These are phyloP conservation scores for Otolemur garnettii DNA, from an alignment of 2,113 vertebrate species.

Conservation along the genomic window DNA sequence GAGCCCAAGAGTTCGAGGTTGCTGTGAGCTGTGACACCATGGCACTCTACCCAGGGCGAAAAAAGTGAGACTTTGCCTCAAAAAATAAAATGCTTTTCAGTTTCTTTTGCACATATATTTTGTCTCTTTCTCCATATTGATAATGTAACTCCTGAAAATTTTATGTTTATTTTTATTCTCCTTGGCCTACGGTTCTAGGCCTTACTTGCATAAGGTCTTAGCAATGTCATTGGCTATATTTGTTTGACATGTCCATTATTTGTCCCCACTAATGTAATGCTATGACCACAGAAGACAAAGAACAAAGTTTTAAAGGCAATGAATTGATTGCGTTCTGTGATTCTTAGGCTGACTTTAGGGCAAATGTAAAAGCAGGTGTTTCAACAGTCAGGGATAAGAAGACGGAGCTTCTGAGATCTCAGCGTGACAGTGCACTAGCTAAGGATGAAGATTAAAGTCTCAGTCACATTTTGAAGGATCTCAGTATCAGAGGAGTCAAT, in stretches of 20 bases:
- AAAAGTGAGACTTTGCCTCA: too few relatives aligned
- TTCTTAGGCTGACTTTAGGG: background rate
- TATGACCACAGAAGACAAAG: background rate
- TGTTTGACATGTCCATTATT: background rate
- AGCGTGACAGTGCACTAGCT: background rate
- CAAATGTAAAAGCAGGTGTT: background rate
- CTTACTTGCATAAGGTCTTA: background rate
- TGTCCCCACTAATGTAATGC: background rate
- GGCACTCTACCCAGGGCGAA: too few relatives aligned
- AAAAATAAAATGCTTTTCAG: background rate
- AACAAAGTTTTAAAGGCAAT: background rate
- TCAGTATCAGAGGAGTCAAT: background rate
- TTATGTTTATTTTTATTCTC: background rate
- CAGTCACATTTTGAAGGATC: background rate
- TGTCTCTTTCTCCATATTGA: background rate
- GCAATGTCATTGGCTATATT: background rate
- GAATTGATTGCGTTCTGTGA: background rate
- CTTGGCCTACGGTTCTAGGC: background rate
- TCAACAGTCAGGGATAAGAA: background rate
- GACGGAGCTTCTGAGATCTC: background rate
- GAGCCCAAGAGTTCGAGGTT: too few relatives aligned
- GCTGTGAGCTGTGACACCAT: too few relatives aligned
- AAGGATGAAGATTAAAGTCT: background rate
- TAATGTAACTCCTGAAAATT: background rate
- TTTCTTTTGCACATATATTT: background rate